Base-by-base conservation (phyloP, 1,140 invertebrate species). In the Luehdorfia chinensis region DNA sequence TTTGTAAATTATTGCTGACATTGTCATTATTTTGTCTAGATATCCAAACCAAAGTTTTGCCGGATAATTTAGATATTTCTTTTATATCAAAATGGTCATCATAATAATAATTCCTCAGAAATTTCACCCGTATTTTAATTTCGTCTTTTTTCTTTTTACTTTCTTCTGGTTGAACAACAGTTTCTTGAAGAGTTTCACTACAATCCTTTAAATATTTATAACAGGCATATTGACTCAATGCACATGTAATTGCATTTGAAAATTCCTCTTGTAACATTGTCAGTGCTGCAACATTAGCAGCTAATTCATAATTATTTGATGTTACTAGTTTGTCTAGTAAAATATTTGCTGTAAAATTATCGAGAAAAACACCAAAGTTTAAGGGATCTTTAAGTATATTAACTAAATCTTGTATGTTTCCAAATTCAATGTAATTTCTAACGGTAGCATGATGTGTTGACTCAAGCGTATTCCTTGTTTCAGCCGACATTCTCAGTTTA, bases 261-360 rank as follows among this genome's bases (percentile, higher is more conserved):
- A 90, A 90, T 64, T 97, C 95, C 88, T 98, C 97, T 86, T 98
- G 96, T 15, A 97, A 75, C 93, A 97, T 96, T 37, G 96, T 86
- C 39, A 95, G 84, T 55, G 89, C 88, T 4, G 95, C 94, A 11
- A 97, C 84, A 74, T 91, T 91, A 0, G 94, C 92, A 5, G 96
- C 96, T 53, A 91, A 90, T 62, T 81, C 75, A 75, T 87, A 93
- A 69, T 96, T 89, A 37, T 92, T 78, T 2, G 88, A 79, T 64
- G 93, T 91, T 11, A 98, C 77, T 57, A 96, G 93, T 19, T 89
- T 85, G 65, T 98, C 92, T 86, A 98, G 89, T n/a, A 97, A 76
- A 8, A 97, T 85, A 83, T 96, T 96, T 28, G 91, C 92, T 27
- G 90, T 87, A 61, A 93, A 93, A 45, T 92, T 78, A 85, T 98